Conservation (phyloP, 2,113 vertebrate genomes). For the Pica pica region DNA sequence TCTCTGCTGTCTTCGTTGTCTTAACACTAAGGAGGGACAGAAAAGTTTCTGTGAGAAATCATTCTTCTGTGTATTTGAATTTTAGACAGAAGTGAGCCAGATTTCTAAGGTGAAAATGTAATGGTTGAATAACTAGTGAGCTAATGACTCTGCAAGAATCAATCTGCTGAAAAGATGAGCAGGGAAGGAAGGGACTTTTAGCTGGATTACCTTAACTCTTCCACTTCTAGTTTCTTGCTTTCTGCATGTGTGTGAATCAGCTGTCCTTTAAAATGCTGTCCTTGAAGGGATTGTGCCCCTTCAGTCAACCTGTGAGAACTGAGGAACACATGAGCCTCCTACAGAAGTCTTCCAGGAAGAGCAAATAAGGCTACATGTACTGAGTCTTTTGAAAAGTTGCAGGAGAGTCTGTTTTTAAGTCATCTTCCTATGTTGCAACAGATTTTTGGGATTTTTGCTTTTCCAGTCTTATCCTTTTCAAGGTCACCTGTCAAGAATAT, state of each 20-base stretch:
- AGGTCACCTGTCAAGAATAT: background rate
- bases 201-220: background rate
- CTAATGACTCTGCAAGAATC: slow-evolving; percentile 45
- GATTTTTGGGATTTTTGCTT: background rate
- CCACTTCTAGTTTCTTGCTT: background rate
- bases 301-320: background rate
- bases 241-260: background rate
- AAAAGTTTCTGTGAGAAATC: background rate
- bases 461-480: background rate
- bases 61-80: background rate
- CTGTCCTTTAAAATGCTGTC: background rate
- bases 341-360: background rate
- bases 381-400: background rate
- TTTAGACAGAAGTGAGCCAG: background rate
- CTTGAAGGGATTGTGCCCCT: background rate
- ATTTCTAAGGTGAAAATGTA: background rate
- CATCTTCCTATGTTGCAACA: background rate
- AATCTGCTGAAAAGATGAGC: background rate
- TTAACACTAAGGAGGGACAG: background rate
- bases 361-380: background rate
- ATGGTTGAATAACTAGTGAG: slow-evolving; percentile 13
- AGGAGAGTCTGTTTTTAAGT: background rate
- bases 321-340: background rate
- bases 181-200: background rate
- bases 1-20: background rate